These are phyloP conservation scores for Oreochromis mossambicus DNA, from an alignment of 2,797 vertebrate species.

Conservation along the genomic window DNA sequence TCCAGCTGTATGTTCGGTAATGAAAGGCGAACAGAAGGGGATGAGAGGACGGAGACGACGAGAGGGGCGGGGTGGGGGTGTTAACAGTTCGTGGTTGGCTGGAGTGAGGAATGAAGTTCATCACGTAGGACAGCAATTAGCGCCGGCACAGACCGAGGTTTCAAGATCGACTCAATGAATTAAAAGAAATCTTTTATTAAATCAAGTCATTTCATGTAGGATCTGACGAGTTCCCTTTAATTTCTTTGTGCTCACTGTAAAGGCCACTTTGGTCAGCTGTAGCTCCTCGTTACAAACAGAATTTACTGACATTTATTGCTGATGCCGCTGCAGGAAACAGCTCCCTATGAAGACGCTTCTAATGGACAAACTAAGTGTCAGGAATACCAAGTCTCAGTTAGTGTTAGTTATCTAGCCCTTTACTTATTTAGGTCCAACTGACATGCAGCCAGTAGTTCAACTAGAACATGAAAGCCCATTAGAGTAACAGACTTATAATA, in stretches of 20 bases:
- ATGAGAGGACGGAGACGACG: constrained; percentile 15
- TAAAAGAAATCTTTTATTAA: not conserved
- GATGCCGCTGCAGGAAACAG: not conserved
- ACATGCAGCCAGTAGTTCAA: not conserved
- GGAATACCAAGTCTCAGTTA: not conserved
- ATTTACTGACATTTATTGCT: not conserved
- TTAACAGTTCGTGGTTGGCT: constrained; percentile 14
- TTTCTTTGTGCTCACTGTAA: not conserved
- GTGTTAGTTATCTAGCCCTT: not conserved
- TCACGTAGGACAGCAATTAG: constrained; percentile 21
- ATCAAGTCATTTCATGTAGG: not conserved
- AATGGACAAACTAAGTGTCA: not conserved
- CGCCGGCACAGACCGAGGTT: constrained; percentile 14
- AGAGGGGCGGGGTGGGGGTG: not conserved
- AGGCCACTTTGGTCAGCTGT: not conserved
- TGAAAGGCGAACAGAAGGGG: constrained; percentile 53
- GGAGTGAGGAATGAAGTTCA: constrained; percentile 9
- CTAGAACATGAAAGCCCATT: not conserved
- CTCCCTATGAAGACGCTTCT: rapidly evolving
- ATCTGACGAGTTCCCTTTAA: not conserved
- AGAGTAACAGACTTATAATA: not conserved
- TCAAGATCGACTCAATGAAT: not conserved
- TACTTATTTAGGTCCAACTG: not conserved
- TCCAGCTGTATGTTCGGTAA: constrained; percentile 47
- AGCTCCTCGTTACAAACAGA: not conserved